These are phyloP conservation scores for Blastomussa wellsi DNA, from an alignment of 92 coral and sea anemone genomes.

Conservation along the genomic window DNA sequence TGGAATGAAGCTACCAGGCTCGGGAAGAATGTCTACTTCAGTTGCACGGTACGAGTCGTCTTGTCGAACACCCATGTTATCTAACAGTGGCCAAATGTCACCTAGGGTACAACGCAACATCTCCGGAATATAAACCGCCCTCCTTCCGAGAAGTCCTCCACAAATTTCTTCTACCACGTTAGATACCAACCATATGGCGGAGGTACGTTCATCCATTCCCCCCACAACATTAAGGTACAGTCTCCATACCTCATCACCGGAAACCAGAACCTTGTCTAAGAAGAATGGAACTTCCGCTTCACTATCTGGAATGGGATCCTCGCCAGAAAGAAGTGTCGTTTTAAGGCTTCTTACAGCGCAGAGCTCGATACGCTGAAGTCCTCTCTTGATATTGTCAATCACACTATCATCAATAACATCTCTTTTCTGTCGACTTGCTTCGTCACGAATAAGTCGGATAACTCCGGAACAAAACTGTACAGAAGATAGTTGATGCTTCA, in stretches of 20 bases:
- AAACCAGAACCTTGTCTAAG: slow-evolving; percentile 29
- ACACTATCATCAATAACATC: slow-evolving; percentile 11
- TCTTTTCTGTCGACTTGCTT: neutral
- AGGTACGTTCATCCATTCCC: neutral
- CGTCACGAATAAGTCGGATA: slow-evolving; percentile 65
- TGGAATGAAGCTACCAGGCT: slow-evolving; percentile 57
- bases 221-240: slow-evolving; percentile 41
- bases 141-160: slow-evolving; percentile 36
- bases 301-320: slow-evolving; percentile 43
- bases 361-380: slow-evolving; percentile 41
- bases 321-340: slow-evolving; percentile 39
- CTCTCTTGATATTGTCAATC: slow-evolving; percentile 10
- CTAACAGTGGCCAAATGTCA: slow-evolving; percentile 52
- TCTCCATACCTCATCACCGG: slow-evolving; percentile 42
- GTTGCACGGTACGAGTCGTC: slow-evolving; percentile 40
- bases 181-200: neutral
- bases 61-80: slow-evolving; percentile 45
- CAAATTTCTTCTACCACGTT: neutral
- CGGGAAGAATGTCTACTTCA: slow-evolving; percentile 30
- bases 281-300: slow-evolving; percentile 42
- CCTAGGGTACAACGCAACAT: slow-evolving; percentile 36
- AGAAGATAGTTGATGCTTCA: slow-evolving; percentile 37
- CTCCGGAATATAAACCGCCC: slow-evolving; percentile 39
- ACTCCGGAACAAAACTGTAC: slow-evolving; percentile 55
- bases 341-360: neutral